A percentile compares a stretch with the other conserved stretches of the same genome.
These are phyloP conservation scores for Diaphora mendica DNA, from an alignment of 2,888 invertebrate genomes.

Conservation along the genomic window DNA sequence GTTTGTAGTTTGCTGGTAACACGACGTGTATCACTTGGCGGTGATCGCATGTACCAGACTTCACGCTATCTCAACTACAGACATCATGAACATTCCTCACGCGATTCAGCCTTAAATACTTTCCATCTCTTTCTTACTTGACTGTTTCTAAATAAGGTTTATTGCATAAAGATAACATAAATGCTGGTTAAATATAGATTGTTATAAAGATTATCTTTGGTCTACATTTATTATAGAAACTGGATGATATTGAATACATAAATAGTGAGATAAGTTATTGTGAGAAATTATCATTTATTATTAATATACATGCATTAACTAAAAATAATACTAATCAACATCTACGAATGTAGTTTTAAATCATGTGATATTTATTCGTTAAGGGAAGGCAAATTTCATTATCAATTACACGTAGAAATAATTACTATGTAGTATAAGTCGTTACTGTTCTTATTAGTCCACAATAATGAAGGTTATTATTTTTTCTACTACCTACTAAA, in stretches of 20 bases:
- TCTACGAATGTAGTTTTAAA: too few species aligned
- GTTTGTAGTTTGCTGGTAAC: slow-evolving; percentile 34
- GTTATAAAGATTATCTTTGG: not conserved
- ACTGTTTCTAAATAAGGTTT: slow-evolving; percentile 28
- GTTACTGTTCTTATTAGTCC: too few species aligned
- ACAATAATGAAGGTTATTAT: too few species aligned
- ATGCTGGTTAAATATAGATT: slow-evolving; percentile 28
- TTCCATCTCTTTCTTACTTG: slow-evolving; percentile 47
- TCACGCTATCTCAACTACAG: slow-evolving; percentile 48
- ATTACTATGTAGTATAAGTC: too few species aligned
- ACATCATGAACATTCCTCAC: slow-evolving; percentile 52
- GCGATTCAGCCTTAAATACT: slow-evolving; percentile 46
- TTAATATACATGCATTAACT: too few species aligned
- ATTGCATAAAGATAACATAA: slow-evolving; percentile 40
- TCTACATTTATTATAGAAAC: too few species aligned
- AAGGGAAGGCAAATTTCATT: too few species aligned
- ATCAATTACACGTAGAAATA: too few species aligned
- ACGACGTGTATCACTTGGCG: slow-evolving; percentile 51
- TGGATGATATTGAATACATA: not conserved
- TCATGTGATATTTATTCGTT: too few species aligned
- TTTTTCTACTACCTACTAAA: too few species aligned
- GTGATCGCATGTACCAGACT: slow-evolving; percentile 55
- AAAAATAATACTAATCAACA: too few species aligned
- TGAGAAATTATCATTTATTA: not conserved
- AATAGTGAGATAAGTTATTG: not conserved